Evolutionary conservation across 2,113 vertebrate genomes (phyloP), one percentile per base, ranked within the genome.

Genomic region (Sterna hirundo): DNA sequence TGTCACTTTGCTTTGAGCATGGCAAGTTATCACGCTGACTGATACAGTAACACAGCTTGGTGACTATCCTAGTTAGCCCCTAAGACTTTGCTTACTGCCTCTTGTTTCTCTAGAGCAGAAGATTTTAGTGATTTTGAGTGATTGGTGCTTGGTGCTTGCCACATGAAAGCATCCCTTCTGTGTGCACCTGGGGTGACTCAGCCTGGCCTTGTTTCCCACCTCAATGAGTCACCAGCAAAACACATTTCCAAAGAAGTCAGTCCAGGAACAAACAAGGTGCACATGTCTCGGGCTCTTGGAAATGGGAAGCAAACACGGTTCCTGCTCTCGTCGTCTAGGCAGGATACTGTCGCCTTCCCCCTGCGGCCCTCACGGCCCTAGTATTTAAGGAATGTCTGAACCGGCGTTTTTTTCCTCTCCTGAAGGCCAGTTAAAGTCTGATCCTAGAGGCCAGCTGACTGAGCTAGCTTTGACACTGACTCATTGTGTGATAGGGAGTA

Each of bases 301-400:
- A 69, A 76, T n/a, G 87, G 83, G 83, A 95, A 95, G 90, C 49
- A 23, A 91, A 23, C 1, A 5, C 57, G 69, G 79, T 74, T 96
- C 94, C 94, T 95, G 90, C 89, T 91, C 62, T 52, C 2, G 0
- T 46, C 2, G 0, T 60, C 49, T 32, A 40, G 77, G 51, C 92
- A 94, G 91, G 95, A 94, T 89, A 34, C 58, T 38, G 66, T 46
- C 7, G 4, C 84, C 90, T 90, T 96, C 90, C 51, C 65, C 61
- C 65, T 0, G 0, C 2, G 1, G 61, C 78, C 17, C 65, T 82
- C 30, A 6, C 2, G 29, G 88, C 88, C 64, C 25, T 7, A 64
- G 9, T 57, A 74, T 79, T 76, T 91, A 66, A 93, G 86, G 85
- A 90, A 96, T 83, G 87, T 75, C 76, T 62, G 71, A 80, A 54